phyloP scores from a whole-genome alignment of 2,113 vertebrate genomes.

The Sinocyclocheilus anophthalmus region DNA sequence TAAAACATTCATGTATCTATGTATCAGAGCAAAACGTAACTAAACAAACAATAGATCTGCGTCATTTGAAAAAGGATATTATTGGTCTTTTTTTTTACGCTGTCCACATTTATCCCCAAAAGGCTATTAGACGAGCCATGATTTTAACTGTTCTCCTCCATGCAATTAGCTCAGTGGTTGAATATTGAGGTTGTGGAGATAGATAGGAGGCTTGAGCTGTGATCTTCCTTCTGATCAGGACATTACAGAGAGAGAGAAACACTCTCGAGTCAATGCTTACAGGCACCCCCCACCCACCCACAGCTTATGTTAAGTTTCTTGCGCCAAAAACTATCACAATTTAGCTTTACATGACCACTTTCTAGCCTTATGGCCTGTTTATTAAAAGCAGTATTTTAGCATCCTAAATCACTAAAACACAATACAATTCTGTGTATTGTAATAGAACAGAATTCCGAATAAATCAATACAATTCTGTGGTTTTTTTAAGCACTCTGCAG shows the following conservation, averaged over 20 bases:
- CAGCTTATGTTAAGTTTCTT: neutral
- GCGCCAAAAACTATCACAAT: neutral
- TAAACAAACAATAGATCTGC: neutral
- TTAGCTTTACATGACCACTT: neutral
- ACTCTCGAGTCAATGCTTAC: neutral
- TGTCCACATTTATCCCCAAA: conserved; percentile 58
- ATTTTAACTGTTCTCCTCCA: conserved; percentile 69
- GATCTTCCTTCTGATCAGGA: conserved; percentile 76
- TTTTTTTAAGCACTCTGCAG: neutral
- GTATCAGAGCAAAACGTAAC: neutral
- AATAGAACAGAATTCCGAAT: no score
- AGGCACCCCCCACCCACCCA: neutral
- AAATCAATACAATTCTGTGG: no score
- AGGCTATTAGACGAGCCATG: conserved; percentile 74
- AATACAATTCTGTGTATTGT: no score
- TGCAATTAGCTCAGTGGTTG: conserved; percentile 81
- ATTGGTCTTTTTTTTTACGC: conserved; percentile 45
- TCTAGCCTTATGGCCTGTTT: neutral
- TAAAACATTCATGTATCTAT: neutral
- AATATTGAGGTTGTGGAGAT: conserved; percentile 82
- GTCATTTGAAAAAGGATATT: conserved; percentile 27
- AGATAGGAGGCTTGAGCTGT: conserved; percentile 75
- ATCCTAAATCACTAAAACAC: no score
- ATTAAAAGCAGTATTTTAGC: no score
- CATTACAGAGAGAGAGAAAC: conserved; percentile 56